These are phyloP conservation scores for Tetropium fuscum DNA, from an alignment of 2,888 invertebrate genomes.

Conservation along the genomic window DNA sequence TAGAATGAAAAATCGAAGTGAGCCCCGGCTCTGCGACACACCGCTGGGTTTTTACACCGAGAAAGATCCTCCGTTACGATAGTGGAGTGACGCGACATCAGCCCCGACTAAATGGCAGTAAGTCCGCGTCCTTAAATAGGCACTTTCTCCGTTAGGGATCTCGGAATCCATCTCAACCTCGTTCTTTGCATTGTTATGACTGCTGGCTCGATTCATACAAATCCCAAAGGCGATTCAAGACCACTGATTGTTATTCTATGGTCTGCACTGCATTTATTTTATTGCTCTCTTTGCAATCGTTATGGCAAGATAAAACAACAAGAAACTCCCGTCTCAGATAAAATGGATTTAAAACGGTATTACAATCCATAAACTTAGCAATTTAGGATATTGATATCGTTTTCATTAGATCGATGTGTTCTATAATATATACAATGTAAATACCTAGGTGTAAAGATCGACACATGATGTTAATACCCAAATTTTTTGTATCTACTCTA, in stretches of 20 bases:
- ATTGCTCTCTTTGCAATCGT: slow-evolving; percentile 55
- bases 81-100: slow-evolving; percentile 28
- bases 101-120: slow-evolving; percentile 40
- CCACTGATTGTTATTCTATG: slow-evolving; percentile 56
- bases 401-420: neutral
- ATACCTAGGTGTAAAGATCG: no score
- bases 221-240: slow-evolving; percentile 38
- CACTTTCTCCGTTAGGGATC: slow-evolving; percentile 35
- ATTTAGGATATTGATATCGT: slow-evolving; percentile 29
- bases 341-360: slow-evolving; percentile 46
- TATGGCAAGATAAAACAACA: slow-evolving; percentile 53
- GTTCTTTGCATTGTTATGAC: slow-evolving; percentile 34
- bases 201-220: slow-evolving; percentile 29
- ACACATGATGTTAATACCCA: no score
- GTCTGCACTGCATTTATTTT: slow-evolving; percentile 55
- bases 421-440: neutral
- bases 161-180: slow-evolving; percentile 41
- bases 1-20: slow-evolving; percentile 60
- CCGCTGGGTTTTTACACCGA: slow-evolving; percentile 26
- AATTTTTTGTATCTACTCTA: no score
- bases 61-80: slow-evolving; percentile 35
- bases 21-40: slow-evolving; percentile 23
- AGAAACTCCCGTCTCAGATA: slow-evolving; percentile 32
- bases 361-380: slow-evolving; percentile 41
- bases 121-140: slow-evolving; percentile 37